Evolutionary conservation across 2,797 vertebrate genomes (phyloP).

Genomic region (Gymnocypris eckloni): DNA sequence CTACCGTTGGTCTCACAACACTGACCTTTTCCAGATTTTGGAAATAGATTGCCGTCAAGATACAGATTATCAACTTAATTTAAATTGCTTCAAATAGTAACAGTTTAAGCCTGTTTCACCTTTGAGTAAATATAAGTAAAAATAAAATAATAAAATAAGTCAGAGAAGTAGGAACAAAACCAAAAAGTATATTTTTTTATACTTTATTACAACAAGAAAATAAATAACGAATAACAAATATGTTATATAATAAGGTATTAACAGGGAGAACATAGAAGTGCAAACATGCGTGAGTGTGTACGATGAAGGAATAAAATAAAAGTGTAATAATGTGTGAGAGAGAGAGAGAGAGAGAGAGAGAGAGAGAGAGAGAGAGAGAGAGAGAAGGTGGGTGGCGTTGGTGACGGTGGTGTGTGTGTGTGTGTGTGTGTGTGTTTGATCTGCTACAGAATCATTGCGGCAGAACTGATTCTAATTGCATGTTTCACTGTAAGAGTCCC

Average conservation of each 20-base stretch:
- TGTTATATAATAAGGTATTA: background rate
- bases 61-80: background rate
- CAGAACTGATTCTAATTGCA: conserved; percentile 53
- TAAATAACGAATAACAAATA: background rate
- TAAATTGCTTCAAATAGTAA: background rate
- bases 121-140: background rate
- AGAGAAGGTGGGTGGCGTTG: background rate
- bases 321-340: background rate
- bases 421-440: conserved; percentile 36
- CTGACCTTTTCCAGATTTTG: background rate
- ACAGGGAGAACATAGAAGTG: background rate
- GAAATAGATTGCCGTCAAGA: background rate
- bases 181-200: background rate
- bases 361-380: background rate
- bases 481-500: conserved; percentile 52
- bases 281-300: background rate
- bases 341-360: background rate
- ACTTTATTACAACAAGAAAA: background rate
- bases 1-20: background rate
- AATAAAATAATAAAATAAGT: background rate
- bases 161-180: background rate
- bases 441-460: conserved; percentile 46
- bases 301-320: background rate
- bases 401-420: conserved; percentile 31
- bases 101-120: background rate